phyloP scores from a whole-genome alignment of 1,140 invertebrate species.

The Drosophila yakuba region DNA sequence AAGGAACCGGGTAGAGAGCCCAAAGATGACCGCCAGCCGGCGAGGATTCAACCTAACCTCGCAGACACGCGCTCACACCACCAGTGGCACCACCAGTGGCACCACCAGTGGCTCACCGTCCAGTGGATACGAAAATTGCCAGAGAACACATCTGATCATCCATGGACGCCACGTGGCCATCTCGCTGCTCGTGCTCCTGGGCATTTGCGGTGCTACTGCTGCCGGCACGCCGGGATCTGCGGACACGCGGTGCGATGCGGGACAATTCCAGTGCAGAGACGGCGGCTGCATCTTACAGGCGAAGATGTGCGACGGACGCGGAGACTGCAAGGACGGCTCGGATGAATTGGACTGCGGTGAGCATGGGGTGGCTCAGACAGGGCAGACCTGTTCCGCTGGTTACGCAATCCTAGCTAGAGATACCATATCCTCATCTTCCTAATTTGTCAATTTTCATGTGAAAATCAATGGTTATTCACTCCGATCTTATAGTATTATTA shows the following conservation, averaged over 20 bases:
- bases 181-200: conserved; percentile 26
- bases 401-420: too few relatives aligned
- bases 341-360: conserved; percentile 89
- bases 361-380: conserved; percentile 9
- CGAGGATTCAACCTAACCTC: conserved; percentile 37
- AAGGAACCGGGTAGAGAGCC: neutral
- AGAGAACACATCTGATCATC: neutral
- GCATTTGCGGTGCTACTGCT: conserved; percentile 61
- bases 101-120: neutral
- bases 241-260: conserved; percentile 67
- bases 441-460: too few relatives aligned
- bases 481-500: neutral
- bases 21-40: conserved; percentile 2
- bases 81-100: neutral
- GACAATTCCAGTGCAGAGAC: conserved; percentile 86
- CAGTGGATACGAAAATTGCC: neutral
- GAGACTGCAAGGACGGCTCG: conserved; percentile 88
- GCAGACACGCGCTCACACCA: conserved; percentile 20
- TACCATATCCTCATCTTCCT: too few relatives aligned
- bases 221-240: conserved; percentile 67
- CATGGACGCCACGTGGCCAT: conserved; percentile 47
- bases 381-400: too few relatives aligned
- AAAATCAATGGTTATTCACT: too few relatives aligned
- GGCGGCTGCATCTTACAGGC: conserved; percentile 87
- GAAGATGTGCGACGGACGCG: conserved; percentile 88